A percentile compares a stretch with the other conserved stretches of the same genome.
phyloP scores from a whole-genome alignment of 2,888 invertebrate species.

The Esperia sulphurella region DNA sequence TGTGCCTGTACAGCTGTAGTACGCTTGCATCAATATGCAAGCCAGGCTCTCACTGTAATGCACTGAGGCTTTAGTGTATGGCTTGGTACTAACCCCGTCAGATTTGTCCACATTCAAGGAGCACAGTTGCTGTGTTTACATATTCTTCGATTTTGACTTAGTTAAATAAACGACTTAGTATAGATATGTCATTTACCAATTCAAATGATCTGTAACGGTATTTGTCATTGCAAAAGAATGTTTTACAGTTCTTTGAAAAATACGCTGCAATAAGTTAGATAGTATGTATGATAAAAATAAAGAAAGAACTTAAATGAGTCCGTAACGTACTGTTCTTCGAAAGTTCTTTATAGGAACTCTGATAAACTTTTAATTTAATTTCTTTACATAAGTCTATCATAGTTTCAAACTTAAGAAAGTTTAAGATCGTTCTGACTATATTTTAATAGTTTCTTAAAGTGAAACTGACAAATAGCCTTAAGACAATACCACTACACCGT shows the following conservation, averaged over 20 bases:
- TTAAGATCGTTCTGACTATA: neutral
- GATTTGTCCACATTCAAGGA: too few relatives aligned
- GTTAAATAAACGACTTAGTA: too few relatives aligned
- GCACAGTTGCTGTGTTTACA: too few relatives aligned
- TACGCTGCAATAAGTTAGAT: neutral
- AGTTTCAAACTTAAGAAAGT: neutral
- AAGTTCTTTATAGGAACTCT: neutral
- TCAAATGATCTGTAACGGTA: neutral
- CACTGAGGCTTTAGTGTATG: neutral
- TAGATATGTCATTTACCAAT: too few relatives aligned
- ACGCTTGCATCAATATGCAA: conserved; percentile 30
- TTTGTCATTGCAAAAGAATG: neutral
- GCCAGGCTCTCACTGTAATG: conserved; percentile 19
- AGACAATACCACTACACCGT: neutral
- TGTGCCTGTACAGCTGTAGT: conserved; percentile 7
- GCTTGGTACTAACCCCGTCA: too few relatives aligned
- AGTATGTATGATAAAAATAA: neutral
- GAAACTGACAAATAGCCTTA: conserved; percentile 1
- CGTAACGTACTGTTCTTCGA: neutral
- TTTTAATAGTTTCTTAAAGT: conserved; percentile 9
- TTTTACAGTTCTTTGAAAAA: neutral
- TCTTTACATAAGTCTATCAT: neutral
- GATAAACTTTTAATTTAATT: neutral
- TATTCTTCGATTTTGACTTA: too few relatives aligned
- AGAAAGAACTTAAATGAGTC: neutral